Base-by-base conservation (phyloP, 1,140 invertebrate genomes). In the Brachystomella parvula region DNA sequence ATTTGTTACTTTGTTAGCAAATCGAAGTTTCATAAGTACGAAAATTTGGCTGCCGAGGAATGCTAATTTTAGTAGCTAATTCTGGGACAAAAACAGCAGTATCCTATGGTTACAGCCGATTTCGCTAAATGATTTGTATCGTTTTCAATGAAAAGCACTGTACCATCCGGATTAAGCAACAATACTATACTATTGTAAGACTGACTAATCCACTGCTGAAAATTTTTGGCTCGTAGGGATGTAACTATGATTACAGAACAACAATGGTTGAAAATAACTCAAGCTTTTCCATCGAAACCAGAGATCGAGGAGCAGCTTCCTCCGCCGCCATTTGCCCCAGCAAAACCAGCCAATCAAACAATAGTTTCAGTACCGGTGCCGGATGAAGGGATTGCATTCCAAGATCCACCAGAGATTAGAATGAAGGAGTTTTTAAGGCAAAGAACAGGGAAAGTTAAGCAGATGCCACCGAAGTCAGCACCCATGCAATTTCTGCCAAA, bases 271-370 rank as follows among this genome's bases (percentile, higher is more conserved):
- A 12, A 17, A 28, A 15, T 59, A 21, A 59, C 57, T 3, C 30
- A 59, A 29, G 2, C 35, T 56, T 29, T 65, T 24, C 56, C 56
- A 28, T 59, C 56, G 19, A 39, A 26, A 33, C 49, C 9, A 59
- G 28, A 60, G 59, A 47, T 44, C 26, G 29, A 32, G 35, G 47
- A 1, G 56, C 62, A 32, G 35, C 47, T 3, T 56, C 33, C 39
- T 64, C 62, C n/a, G n/a, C n/a, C n/a, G n/a, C n/a, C 26, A 65
- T 26, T 58, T 12, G 21, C 2, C 26, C 12, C 21, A 65, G 26
- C 24, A 39, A 39, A 39, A 19, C 19, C 35, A 39, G 19, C 35
- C 19, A 19, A 39, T 9, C 35, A 39, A 9, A 19, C 19, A 39
- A 19, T 19, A 19, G 35, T 9, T 39, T 19, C 35, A n/a, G n/a